Base-by-base conservation (phyloP, 2,888 invertebrate genomes). In the Drosophila fulvimacula region DNA sequence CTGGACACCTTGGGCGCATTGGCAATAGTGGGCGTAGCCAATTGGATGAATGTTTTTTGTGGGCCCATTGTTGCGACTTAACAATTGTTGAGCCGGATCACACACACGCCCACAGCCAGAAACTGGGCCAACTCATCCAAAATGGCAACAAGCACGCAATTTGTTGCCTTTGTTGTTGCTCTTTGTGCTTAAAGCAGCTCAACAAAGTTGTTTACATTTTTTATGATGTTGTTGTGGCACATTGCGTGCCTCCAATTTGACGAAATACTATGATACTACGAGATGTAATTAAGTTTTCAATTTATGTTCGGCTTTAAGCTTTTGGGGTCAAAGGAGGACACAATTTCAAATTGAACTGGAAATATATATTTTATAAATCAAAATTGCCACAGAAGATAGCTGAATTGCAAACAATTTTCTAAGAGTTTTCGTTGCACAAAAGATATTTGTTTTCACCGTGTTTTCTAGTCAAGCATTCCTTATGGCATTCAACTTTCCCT, bases 61-160 rank as follows among this genome's bases (percentile, higher is more conserved):
- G 36, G 27, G 44, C 52, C 24, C 41, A 44, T 55, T 58, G 27
- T 68, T 65, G 44, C 13, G 48, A 11, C 34, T 42, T 64, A 57
- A 55, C 81, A 83, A 76, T 82, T 77, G 81, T 84, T 73, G 66
- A 64, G 59, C 67, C 69, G 56, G 65, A 66, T 30, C 30, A 48
- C 44, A 59, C 15, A 66, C 68, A 69, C 71, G 60, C 69, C 71
- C 48, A 60, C 66, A 57, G 39, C 49, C 53, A 48, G 71, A 69
- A 79, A 85, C 72, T 82, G 85, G 82, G 80, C 58, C 85, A 85
- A 55, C 70, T 73, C 76, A 76, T 75, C 79, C 73, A 63, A 87
- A 88, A 81, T 81, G 73, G 67, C 81, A 81, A 61, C 61, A 46
- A 69, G 79, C 84, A 82, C 88, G 86, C 83, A 86, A 88, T 34